Percentiles rank a stretch among this genome's conserved stretches.
Conservation (phyloP, 2,113 vertebrate species). For the Hydrochoerus hydrochaeris region DNA sequence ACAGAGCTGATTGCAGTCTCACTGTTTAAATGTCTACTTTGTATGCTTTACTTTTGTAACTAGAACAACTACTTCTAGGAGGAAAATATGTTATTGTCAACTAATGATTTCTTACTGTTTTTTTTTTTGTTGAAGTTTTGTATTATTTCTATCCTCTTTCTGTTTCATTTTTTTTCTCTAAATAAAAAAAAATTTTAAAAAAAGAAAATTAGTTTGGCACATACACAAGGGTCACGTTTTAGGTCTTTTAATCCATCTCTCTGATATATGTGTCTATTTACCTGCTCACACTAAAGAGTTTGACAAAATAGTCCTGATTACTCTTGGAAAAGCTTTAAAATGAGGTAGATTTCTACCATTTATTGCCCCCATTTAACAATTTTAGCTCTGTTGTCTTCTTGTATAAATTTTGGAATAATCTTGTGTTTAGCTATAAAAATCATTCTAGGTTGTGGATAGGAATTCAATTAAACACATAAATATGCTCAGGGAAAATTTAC, state of each 20-base stretch:
- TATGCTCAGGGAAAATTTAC: neutral
- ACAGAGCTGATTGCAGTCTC: too few relatives aligned
- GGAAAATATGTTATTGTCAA: too few relatives aligned
- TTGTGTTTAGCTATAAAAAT: neutral
- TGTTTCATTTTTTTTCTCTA: too few relatives aligned
- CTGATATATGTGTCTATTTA: neutral
- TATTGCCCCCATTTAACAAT: neutral
- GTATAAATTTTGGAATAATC: conserved; percentile 19
- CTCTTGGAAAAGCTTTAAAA: neutral
- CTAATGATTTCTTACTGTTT: too few relatives aligned
- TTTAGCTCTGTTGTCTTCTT: neutral
- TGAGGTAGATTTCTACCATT: neutral
- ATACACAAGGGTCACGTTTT: neutral
- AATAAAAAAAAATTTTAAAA: too few relatives aligned
- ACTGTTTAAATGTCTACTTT: too few relatives aligned
- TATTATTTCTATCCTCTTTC: too few relatives aligned
- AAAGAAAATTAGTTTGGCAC: neutral
- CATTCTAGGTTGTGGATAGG: neutral
- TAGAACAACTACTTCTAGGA: too few relatives aligned
- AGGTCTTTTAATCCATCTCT: neutral
- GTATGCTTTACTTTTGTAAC: too few relatives aligned
- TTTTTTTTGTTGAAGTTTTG: too few relatives aligned
- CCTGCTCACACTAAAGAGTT: neutral
- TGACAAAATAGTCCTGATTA: neutral
- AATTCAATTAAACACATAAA: neutral